Conservation (phyloP, 2,113 vertebrate genomes). For the Elephantulus edwardii region DNA sequence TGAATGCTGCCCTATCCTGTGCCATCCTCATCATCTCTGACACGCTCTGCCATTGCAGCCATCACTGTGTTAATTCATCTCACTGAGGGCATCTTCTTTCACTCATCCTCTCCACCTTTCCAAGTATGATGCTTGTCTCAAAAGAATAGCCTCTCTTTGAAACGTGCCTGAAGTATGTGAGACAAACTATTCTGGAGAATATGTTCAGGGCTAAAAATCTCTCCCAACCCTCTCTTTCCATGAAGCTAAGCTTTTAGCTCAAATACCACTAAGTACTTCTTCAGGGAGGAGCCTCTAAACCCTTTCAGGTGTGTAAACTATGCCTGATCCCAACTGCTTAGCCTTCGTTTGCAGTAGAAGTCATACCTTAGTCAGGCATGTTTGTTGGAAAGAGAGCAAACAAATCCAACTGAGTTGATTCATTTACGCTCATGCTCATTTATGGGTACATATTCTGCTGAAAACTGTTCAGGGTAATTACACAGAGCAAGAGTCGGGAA, state of each 20-base stretch:
- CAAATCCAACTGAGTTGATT: not conserved
- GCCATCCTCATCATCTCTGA: no score
- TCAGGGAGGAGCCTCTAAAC: no score
- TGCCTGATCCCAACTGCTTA: no score
- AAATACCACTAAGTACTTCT: no score
- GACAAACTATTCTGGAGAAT: not conserved
- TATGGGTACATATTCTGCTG: not conserved
- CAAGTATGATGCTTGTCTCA: no score
- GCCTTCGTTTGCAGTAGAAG: not conserved
- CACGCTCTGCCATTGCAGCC: no score
- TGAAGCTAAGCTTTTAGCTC: not conserved
- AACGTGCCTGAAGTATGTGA: not conserved
- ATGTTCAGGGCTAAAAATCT: not conserved
- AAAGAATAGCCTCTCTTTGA: no score
- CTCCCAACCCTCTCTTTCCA: not conserved
- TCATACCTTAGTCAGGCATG: not conserved
- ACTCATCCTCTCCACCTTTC: no score
- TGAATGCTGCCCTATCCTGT: no score
- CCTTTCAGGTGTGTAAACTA: no score
- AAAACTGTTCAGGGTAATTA: not conserved
- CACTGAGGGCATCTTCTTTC: no score
- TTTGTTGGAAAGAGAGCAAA: not conserved
- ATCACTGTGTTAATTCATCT: no score
- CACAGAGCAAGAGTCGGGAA: not conserved
- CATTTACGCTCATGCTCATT: not conserved